Conservation (phyloP, 2,797 vertebrate species). For the Rousettus madagascariensis region DNA sequence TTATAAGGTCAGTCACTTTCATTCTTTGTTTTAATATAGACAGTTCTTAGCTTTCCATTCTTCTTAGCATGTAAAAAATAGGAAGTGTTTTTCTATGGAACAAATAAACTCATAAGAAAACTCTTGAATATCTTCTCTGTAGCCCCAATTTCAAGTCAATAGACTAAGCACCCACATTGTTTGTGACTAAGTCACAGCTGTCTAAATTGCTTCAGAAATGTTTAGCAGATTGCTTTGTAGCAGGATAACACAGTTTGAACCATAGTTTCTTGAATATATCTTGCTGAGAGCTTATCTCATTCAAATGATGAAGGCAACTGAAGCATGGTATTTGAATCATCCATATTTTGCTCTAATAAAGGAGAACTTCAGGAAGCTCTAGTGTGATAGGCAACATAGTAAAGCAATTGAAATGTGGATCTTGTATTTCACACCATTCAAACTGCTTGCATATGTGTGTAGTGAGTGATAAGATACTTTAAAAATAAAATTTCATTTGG, state of each 20-base stretch:
- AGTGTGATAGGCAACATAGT: slow-evolving; percentile 48
- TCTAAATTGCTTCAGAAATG: slow-evolving; percentile 72
- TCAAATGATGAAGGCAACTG: slow-evolving; percentile 70
- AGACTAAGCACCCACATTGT: slow-evolving; percentile 68
- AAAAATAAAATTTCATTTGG: slow-evolving; percentile 70
- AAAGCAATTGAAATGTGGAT: slow-evolving; percentile 65
- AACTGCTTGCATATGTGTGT: slow-evolving; percentile 37
- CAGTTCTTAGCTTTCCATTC: slow-evolving; percentile 53
- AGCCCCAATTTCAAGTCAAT: slow-evolving; percentile 69
- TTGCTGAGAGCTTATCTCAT: slow-evolving; percentile 74
- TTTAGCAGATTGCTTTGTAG: slow-evolving; percentile 69
- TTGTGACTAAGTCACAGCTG: slow-evolving; percentile 63
- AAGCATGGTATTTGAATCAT: slow-evolving; percentile 59
- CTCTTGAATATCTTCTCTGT: slow-evolving; percentile 29
- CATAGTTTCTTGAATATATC: slow-evolving; percentile 58
- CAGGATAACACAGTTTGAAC: slow-evolving; percentile 62
- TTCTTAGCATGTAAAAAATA: slow-evolving; percentile 62
- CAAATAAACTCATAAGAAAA: slow-evolving; percentile 63
- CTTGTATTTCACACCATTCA: slow-evolving; percentile 63
- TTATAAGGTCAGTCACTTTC: slow-evolving; percentile 38
- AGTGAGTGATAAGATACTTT: slow-evolving; percentile 55
- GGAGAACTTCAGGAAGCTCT: slow-evolving; percentile 61
- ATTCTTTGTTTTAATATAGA: slow-evolving; percentile 51
- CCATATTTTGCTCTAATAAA: slow-evolving; percentile 62
- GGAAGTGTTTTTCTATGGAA: slow-evolving; percentile 46